Evolutionary conservation across 2,888 invertebrate genomes (phyloP), one percentile per base, ranked within the genome.

Genomic region (Fragum whitleyi): DNA sequence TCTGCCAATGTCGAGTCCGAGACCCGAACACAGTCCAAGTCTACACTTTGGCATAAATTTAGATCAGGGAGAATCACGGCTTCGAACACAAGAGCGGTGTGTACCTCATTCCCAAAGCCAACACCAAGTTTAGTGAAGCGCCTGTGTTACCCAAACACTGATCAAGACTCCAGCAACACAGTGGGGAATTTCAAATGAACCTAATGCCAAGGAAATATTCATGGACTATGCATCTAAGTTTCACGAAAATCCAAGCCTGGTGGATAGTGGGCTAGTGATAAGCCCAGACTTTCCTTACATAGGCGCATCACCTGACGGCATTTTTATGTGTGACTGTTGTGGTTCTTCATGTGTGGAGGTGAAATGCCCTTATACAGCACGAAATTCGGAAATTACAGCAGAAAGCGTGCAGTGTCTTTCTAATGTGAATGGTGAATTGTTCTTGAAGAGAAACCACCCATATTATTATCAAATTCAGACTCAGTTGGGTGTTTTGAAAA

Each of bases 261-360:
- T 59, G 21, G 67, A 77, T 14, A 55, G 73, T 76, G 86, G 83
- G 47, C 65, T 85, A 36, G 32, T 70, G 2, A 77, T 83, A 0
- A 73, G 65, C 36, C 16, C 23, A 23, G 74, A 70, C n/a, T 16
- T 55, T 61, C 79, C 83, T 42, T 77, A 47, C 23, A 51, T 83
- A 65, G 85, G 83, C 21, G 87, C 87, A 14, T 83, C 78, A 23
- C 80, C 86, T 32, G 86, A 86, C 74, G 74, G 78, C 2, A 61
- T 79, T n/a, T 75, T 74, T 3, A 23, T 70, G 6, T 85, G 83
- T 77, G 85, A 79, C 42, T 85, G 81, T 28, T 83, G 85, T 70
- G 81, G 82, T 0, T 19, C 23, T 26, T 67, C 51, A 14, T 39
- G 51, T 59, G 36, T 77, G 7, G 80, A 82, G 55, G 51, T 82